Evolutionary conservation across 2,113 vertebrate species (phyloP), one percentile per base, ranked within the genome.

Genomic region (Pogonocichla stellata): DNA sequence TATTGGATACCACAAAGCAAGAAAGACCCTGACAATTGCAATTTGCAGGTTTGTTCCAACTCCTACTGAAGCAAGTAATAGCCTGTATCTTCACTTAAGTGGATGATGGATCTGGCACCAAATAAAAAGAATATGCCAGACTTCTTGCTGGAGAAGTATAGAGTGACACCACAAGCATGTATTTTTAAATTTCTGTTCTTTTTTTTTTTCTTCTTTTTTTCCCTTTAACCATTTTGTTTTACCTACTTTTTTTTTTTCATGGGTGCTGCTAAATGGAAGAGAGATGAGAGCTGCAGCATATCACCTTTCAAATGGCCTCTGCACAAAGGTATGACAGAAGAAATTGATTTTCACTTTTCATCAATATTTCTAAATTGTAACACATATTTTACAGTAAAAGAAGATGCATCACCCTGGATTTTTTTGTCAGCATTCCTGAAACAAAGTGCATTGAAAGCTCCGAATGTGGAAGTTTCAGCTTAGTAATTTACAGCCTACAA

Each of bases 331-430:
- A 79, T 87, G 86, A 93, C 64, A 86, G 61, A 94, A 95, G 36
- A 97, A 96, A 96, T 95, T 95, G 82, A 96, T 96, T 97, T 97
- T 95, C 72, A 92, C 85, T 96, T 97, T 77, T 96, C 78, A 73
- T 96, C 90, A 95, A 86, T 67, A 90, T 87, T 97, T 80, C 72
- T 82, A 93, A 95, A 93, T 80, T 91, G 78, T 92, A 95, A 81
- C 14, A 24, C 61, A 62, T 82, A 95, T 94, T 95, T 92, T 93
- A 29, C 70, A 86, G 60, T 45, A 84, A 87, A 95, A 95, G 48
- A 78, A 90, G 71, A 93, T 92, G n/a, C 50, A 77, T 67, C 69
- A 62, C 34, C 17, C 34, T 62, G 29, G 29, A 56, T 70, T 87
- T 94, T 93, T 95, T 92, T 64, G 18, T 69, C 69, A 90, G 31